Base-by-base conservation (phyloP, 2,888 invertebrate genomes). In the Nasonovia ribisnigri region DNA sequence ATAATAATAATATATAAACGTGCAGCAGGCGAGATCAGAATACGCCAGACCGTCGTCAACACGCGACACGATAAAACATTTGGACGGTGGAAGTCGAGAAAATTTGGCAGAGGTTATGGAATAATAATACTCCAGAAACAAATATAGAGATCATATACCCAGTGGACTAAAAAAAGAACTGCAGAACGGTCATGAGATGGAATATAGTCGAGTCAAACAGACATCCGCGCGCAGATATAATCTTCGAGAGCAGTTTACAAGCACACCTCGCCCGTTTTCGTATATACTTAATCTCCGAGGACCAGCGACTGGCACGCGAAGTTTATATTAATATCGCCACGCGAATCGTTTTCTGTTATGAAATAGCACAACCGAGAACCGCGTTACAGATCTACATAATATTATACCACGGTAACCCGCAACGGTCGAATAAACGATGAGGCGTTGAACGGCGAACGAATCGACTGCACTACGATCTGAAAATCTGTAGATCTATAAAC, bases 71-170 rank as follows among this genome's bases (percentile, higher is more conserved):
- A 36, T 77, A 36, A 2, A 77, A 77, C 36, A 77, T 77, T 77
- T 77, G 42, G 36, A 36, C 20, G 77, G 36, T 77, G 36, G 36
- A 77, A 77, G 77, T 77, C 20, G 77, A 77, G 36, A 36, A 2
- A 20, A 36, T 77, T 77, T 77, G 77, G 77, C 77, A 77, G 36
- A 20, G 77, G 77, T 20, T 36, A 36, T 77, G 20, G 36, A 77
- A 77, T 77, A 77, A 77, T 77, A 77, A 77, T 20, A 36, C 77
- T 77, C 77, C 77, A 77, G 77, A 77, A 77, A 77, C 20, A 77
- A 77, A 77, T 42, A 77, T 20, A 24, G 77, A 77, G 77, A n/a
- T 36, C 20, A 77, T 36, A 77, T 16, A 2, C 54, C 20, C 6
- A 20, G 77, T 20, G 6, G 77, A n/a, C 77, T 36, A 77, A 77